These are phyloP conservation scores for Ophion obscuratus DNA, from an alignment of 2,888 invertebrate genomes.

Conservation along the genomic window DNA sequence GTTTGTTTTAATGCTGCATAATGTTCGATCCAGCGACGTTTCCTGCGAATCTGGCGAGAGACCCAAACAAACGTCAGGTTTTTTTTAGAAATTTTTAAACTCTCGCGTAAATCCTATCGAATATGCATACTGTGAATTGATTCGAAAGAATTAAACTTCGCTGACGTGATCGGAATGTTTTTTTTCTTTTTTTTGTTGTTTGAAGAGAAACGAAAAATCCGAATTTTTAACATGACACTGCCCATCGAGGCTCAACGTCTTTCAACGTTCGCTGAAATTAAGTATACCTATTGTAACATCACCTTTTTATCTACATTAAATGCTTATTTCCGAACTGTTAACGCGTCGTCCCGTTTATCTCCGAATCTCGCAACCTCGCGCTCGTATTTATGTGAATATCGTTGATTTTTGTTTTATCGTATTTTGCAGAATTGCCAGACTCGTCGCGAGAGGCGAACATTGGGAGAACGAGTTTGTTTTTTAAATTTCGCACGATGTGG, in stretches of 20 bases:
- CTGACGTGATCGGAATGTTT: not conserved
- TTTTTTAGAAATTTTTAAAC: constrained; percentile 20
- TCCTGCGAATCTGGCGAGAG: constrained; percentile 7
- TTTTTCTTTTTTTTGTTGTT: not conserved
- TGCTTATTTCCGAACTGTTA: constrained; percentile 73
- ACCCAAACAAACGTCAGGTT: constrained; percentile 6
- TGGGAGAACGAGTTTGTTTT: too few species aligned
- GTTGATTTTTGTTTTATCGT: not conserved
- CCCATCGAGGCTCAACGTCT: constrained; percentile 66
- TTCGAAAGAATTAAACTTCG: not conserved
- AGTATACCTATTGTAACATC: constrained; percentile 71
- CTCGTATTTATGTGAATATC: not conserved
- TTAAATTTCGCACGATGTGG: too few species aligned
- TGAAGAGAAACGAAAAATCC: constrained; percentile 12
- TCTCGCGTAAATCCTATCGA: constrained; percentile 6
- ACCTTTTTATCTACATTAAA: constrained; percentile 72
- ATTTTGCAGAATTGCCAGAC: not conserved
- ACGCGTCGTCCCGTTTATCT: constrained; percentile 15
- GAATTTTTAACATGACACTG: constrained; percentile 69
- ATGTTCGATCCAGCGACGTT: constrained; percentile 22
- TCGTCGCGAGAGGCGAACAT: not conserved
- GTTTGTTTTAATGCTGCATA: constrained; percentile 28
- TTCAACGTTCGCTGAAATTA: constrained; percentile 62
- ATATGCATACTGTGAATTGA: constrained; percentile 58
- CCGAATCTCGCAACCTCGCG: not conserved